phyloP scores from a whole-genome alignment of 2,888 invertebrate genomes.

The Ormyrus nitidulus region DNA sequence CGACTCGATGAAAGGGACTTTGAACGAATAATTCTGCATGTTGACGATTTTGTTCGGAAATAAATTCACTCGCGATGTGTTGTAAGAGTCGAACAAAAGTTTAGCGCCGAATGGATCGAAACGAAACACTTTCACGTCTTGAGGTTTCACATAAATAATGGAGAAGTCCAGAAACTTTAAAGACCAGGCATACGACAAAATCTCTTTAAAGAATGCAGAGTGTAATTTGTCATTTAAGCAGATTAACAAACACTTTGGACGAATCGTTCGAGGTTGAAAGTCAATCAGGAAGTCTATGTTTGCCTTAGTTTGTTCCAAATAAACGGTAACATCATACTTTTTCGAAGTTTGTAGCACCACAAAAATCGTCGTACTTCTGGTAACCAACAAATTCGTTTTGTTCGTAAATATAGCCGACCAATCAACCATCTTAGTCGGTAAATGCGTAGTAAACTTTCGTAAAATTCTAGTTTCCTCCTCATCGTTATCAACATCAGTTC shows the following conservation, averaged over 20 bases:
- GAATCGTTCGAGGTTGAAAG: not conserved
- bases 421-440: slow-evolving; percentile 9
- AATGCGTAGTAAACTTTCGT: not conserved
- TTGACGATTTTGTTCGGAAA: slow-evolving; percentile 38
- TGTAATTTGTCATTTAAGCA: not conserved
- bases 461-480: not conserved
- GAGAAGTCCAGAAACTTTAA: slow-evolving; percentile 37
- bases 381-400: not conserved
- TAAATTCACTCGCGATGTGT: not conserved
- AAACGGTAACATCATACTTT: not conserved
- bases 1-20: slow-evolving; percentile 28
- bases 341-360: slow-evolving; percentile 17
- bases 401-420: not conserved
- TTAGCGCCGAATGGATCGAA: slow-evolving; percentile 33
- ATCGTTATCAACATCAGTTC: not conserved
- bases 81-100: not conserved
- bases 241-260: slow-evolving; percentile 33
- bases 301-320: not conserved
- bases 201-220: not conserved
- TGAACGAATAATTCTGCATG: slow-evolving; percentile 10
- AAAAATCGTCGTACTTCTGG: slow-evolving; percentile 16
- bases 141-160: not conserved
- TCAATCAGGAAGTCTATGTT: not conserved
- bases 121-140: not conserved
- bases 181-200: slow-evolving; percentile 30